Conservation (phyloP, 2,888 invertebrate genomes). For the Scaeva pyrastri region DNA sequence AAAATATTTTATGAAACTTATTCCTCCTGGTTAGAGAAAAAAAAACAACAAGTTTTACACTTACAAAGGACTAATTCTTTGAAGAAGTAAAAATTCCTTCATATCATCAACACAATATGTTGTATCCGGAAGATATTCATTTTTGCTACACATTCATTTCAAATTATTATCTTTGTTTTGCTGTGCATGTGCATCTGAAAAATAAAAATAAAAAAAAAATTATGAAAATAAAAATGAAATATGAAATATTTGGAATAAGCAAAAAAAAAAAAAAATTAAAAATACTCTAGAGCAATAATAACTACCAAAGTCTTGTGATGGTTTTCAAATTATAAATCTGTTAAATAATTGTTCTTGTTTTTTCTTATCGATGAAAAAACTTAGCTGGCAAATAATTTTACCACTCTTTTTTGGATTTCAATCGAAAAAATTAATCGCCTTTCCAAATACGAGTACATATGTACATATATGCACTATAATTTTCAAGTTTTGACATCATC, state of each 20-base stretch:
- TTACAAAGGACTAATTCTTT: conserved; percentile 25
- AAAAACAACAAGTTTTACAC: conserved; percentile 6
- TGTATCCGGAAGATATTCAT: conserved; percentile 36
- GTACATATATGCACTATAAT: too few species aligned
- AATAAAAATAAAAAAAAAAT: background rate
- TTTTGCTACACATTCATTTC: conserved; percentile 28
- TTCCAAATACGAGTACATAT: too few species aligned
- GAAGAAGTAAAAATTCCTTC: background rate
- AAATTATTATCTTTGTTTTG: conserved; percentile 33
- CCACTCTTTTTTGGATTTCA: too few species aligned
- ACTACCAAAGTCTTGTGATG: background rate
- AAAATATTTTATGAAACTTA: conserved; percentile 12
- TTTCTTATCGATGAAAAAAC: too few species aligned
- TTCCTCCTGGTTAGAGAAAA: background rate
- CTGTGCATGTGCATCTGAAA: background rate
- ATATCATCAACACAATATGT: conserved; percentile 13
- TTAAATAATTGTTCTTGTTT: too few species aligned
- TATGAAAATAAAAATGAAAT: conserved; percentile 16
- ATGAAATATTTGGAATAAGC: background rate
- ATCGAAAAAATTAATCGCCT: too few species aligned
- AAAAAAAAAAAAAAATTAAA: background rate
- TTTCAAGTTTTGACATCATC: too few species aligned
- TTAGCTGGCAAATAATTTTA: too few species aligned
- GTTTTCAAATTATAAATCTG: too few species aligned
- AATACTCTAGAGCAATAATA: background rate